Percentiles rank a stretch among this genome's conserved stretches.
Conservation (phyloP, 2,888 invertebrate genomes). For the Ecliptopera silaceata region DNA sequence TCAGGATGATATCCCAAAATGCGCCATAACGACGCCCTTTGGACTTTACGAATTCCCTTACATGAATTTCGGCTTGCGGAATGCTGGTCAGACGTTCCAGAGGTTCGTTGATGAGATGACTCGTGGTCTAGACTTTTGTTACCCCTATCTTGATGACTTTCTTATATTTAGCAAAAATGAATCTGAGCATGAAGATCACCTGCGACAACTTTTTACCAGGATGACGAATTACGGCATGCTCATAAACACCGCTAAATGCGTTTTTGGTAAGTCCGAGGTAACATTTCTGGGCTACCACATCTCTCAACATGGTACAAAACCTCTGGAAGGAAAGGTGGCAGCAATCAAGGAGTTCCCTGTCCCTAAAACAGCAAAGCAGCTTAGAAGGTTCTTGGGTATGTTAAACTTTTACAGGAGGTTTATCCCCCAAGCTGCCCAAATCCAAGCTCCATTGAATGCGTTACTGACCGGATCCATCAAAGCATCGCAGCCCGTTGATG, state of each 20-base stretch:
- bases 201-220: constrained; percentile 2
- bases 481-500: background rate
- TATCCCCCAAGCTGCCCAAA: constrained; percentile 19
- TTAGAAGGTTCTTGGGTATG: constrained; percentile 7
- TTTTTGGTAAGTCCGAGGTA: background rate
- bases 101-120: no score
- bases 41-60: constrained; percentile 50
- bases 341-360: constrained; percentile 4
- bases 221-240: constrained; percentile 6
- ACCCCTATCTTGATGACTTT: background rate
- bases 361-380: background rate
- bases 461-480: background rate
- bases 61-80: constrained; percentile 40
- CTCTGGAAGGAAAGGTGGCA: background rate
- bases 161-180: constrained; percentile 8
- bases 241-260: constrained; percentile 1
- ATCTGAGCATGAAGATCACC: constrained; percentile 1
- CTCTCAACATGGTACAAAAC: constrained; percentile 18
- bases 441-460: constrained; percentile 1
- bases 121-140: background rate
- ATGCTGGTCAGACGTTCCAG: constrained; percentile 31
- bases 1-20: background rate
- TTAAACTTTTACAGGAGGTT: constrained; percentile 27
- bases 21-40: background rate
- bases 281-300: constrained; percentile 31